Percentiles rank a stretch among this genome's conserved stretches.
Evolutionary conservation across 2,888 invertebrate species (phyloP).

Genomic region (Erynnis tages): DNA sequence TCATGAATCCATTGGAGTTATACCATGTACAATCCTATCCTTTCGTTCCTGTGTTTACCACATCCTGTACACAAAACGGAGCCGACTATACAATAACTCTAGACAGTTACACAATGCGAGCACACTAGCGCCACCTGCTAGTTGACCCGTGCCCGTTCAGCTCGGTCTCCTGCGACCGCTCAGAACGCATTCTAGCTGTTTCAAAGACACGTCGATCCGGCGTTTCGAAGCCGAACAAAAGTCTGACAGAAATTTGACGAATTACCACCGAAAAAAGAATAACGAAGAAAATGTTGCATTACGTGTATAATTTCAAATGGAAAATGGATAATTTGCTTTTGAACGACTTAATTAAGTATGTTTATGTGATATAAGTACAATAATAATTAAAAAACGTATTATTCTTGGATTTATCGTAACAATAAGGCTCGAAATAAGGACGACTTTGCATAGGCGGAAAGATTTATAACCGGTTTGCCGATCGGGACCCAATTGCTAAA

Average conservation of each 20-base stretch:
- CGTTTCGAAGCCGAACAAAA: neutral
- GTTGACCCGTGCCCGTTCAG: slow-evolving; percentile 43
- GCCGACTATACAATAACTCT: slow-evolving; percentile 47
- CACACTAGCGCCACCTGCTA: slow-evolving; percentile 51
- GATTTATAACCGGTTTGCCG: neutral
- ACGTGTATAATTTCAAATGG: slow-evolving; percentile 12
- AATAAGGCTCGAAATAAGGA: neutral
- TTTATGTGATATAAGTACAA: neutral
- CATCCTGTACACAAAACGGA: slow-evolving; percentile 38
- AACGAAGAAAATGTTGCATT: slow-evolving; percentile 3
- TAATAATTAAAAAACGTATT: neutral
- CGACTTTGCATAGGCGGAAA: neutral
- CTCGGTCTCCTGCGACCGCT: slow-evolving; percentile 2
- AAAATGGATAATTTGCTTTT: neutral
- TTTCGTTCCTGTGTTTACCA: neutral
- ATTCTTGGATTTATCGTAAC: neutral
- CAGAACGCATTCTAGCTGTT: slow-evolving; percentile 7
- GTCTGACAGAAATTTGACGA: slow-evolving; percentile 2
- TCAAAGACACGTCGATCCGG: neutral
- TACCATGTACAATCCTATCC: neutral
- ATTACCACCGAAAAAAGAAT: slow-evolving; percentile 7
- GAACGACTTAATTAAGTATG: neutral
- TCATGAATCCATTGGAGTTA: neutral
- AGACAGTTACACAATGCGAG: slow-evolving; percentile 46
- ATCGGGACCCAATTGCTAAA: neutral